phyloP scores from a whole-genome alignment of 2,888 invertebrate species.

The Trichacis sp. region DNA sequence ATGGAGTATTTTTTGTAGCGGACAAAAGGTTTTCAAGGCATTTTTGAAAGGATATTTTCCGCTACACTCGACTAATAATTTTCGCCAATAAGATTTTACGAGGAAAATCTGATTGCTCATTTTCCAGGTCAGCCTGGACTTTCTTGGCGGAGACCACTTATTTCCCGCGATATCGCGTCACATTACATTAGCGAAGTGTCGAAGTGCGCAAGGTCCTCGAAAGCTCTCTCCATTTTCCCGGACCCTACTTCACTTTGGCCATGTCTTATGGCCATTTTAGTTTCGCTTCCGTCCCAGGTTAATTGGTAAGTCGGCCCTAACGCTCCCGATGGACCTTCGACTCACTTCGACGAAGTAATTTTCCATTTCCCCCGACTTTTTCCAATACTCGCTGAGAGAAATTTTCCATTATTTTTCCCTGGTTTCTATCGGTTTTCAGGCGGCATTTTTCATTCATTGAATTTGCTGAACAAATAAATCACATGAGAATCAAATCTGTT shows the following conservation, averaged over 20 bases:
- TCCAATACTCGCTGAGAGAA: too few relatives aligned
- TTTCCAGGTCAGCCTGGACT: constrained; percentile 24
- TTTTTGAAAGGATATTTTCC: too few relatives aligned
- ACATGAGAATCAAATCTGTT: too few relatives aligned
- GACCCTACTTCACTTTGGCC: constrained; percentile 18
- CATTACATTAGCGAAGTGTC: constrained; percentile 60
- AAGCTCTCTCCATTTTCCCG: constrained; percentile 41
- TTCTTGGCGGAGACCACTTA: constrained; percentile 28
- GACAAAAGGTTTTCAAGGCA: too few relatives aligned
- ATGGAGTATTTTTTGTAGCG: too few relatives aligned
- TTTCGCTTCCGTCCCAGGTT: constrained; percentile 30
- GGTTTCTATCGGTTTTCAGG: too few relatives aligned
- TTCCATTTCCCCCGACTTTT: too few relatives aligned
- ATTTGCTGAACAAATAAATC: too few relatives aligned
- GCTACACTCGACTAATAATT: neutral
- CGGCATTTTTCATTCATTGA: too few relatives aligned
- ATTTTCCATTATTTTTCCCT: too few relatives aligned
- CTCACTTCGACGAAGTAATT: too few relatives aligned
- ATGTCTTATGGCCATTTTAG: constrained; percentile 22
- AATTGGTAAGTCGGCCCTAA: neutral
- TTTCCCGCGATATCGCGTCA: constrained; percentile 56
- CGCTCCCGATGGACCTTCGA: too few relatives aligned
- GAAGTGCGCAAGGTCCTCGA: constrained; percentile 44
- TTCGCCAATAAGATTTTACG: constrained; percentile 19
- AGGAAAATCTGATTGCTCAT: constrained; percentile 24